phyloP scores from a whole-genome alignment of 2,113 vertebrate species.

The Empidonax traillii region DNA sequence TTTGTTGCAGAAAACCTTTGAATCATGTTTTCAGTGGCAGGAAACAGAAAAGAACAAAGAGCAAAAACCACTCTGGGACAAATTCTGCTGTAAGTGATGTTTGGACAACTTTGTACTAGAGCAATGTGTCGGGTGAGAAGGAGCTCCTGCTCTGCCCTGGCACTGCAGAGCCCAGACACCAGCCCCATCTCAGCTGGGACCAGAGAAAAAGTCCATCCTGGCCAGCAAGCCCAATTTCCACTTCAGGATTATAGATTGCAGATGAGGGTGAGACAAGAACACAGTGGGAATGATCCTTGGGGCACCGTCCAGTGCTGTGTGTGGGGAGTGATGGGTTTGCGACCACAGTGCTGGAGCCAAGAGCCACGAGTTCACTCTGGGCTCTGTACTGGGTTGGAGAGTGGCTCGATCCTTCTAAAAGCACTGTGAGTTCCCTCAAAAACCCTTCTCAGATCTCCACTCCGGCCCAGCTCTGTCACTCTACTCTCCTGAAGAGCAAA shows the following conservation, averaged over 20 bases:
- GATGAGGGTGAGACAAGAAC: neutral
- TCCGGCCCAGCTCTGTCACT: neutral
- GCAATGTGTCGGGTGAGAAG: neutral
- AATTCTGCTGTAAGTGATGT: neutral
- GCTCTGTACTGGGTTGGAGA: neutral
- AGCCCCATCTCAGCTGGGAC: neutral
- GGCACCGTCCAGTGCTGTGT: neutral
- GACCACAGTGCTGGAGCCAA: neutral
- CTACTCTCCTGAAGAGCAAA: neutral
- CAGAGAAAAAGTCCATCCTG: neutral
- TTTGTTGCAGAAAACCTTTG: constrained; percentile 47
- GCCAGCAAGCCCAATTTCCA: neutral
- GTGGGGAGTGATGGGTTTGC: neutral
- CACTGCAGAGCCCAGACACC: neutral
- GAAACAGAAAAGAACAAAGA: constrained; percentile 58
- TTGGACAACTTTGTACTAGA: neutral
- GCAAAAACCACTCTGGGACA: constrained; percentile 14
- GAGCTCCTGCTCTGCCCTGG: neutral
- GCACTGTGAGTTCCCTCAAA: neutral
- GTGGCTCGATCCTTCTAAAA: neutral
- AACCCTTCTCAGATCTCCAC: neutral
- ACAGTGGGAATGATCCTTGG: neutral
- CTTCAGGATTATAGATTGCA: neutral
- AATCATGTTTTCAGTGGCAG: constrained; percentile 22
- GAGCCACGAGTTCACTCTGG: neutral